These are phyloP conservation scores for Conus ventricosus DNA, from an alignment of 1,140 invertebrate genomes.

Conservation along the genomic window DNA sequence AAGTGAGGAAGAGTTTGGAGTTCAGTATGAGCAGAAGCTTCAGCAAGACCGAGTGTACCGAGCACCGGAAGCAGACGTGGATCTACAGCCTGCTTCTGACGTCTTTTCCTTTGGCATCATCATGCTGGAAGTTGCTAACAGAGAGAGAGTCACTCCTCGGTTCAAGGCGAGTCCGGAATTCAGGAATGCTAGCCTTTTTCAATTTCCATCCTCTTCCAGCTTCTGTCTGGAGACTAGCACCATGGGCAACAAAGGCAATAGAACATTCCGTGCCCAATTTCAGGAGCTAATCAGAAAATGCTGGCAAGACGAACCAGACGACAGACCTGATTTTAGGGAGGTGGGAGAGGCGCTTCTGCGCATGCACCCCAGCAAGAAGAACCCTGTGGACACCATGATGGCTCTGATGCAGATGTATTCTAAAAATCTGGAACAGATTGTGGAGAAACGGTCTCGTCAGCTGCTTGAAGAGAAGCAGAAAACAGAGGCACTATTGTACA, in stretches of 20 bases:
- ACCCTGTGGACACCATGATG: constrained; percentile 56
- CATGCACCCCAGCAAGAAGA: constrained; percentile 64
- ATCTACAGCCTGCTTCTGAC: constrained; percentile 84
- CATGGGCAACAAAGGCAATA: too few species aligned
- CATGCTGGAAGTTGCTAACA: constrained; percentile 93
- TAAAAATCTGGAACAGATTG: constrained; percentile 60
- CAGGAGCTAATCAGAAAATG: constrained; percentile 55
- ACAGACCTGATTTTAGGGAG: constrained; percentile 53
- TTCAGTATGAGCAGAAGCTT: constrained; percentile 39
- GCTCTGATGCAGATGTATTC: constrained; percentile 66
- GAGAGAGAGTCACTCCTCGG: constrained; percentile 82
- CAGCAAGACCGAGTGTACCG: constrained; percentile 81
- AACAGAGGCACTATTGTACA: constrained; percentile 63
- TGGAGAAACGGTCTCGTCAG: constrained; percentile 61
- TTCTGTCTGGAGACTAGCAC: too few species aligned
- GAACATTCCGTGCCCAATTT: too few species aligned
- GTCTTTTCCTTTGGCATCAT: constrained; percentile 95
- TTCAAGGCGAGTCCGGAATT: too few species aligned
- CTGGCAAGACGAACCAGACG: constrained; percentile 45
- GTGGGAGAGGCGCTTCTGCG: constrained; percentile 56
- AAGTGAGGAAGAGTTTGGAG: not conserved
- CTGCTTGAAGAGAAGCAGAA: constrained; percentile 64
- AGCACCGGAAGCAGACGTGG: constrained; percentile 90
- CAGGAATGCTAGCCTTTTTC: too few species aligned
- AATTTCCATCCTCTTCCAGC: too few species aligned